Base-by-base conservation (phyloP, 53 echinoderm and acorn worm genomes). In the Stichopus horrens region DNA sequence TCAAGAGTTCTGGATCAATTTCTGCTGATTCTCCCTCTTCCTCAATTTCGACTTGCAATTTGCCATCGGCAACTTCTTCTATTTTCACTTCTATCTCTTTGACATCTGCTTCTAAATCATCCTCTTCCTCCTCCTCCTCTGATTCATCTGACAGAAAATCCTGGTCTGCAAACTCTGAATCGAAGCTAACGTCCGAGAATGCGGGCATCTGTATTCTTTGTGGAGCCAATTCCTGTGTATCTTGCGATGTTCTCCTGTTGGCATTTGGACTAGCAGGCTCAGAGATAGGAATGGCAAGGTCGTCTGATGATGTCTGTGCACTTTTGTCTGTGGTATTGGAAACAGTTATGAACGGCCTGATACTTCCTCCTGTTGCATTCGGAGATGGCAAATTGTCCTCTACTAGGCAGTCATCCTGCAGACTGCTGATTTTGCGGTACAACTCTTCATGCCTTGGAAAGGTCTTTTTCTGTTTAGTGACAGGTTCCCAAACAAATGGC, bases 141-240 rank as follows among this genome's bases (percentile, higher is more conserved):
- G 76, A 52, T 13, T 93, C 83, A 65, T 88, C 92, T 71, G 87
- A 84, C 6, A 67, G 10, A 81, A 23, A 89, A 14, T 74, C 74
- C 59, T 83, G 80, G 9, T 88, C 89, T 21, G 86, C 89, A 13
- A 91, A 66, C 79, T 93, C 95, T 7, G 95, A 95, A 88, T 97
- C 95, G 88, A 97, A 93, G 90, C 92, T 97, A 58, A 97, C 78
- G 88, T 94, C 95, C 37, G 94, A 96, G 74, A 96, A 94, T n/a
- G 75, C 81, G 73, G 93, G 81, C 9, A 96, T 74, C 53, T 87
- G 74, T 23, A 87, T 56, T 21, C 56, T 87, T 23, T 87, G 65
- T 10, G 85, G 85, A 22, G 66, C 67, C 65, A 85, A 2, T 16
- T 85, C 85, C 52, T 85, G 23, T 9, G n/a, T 21, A 57, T 21